Percentiles rank a stretch among this genome's conserved stretches.
These are phyloP conservation scores for Hydropsyche tenuis DNA, from an alignment of 1,140 invertebrate species.

Conservation along the genomic window DNA sequence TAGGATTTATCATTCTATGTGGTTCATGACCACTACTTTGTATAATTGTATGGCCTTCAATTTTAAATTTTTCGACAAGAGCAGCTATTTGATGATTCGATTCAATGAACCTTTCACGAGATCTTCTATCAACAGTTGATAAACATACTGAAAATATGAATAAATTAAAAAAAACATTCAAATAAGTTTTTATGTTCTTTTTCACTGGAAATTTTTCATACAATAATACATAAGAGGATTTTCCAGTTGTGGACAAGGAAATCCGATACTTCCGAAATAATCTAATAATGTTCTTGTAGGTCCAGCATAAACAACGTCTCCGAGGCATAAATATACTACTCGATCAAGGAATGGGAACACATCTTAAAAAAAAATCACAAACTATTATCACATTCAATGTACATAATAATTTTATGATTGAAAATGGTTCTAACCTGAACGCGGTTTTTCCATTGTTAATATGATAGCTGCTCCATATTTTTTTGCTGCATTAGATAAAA, in stretches of 20 bases:
- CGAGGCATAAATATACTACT: conserved; percentile 83
- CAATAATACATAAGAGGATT: conserved; percentile 94
- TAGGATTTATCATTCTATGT: conserved; percentile 59
- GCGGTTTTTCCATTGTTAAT: conserved; percentile 89
- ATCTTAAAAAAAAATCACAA: conserved; percentile 59
- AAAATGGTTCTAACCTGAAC: conserved; percentile 64
- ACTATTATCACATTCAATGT: background rate
- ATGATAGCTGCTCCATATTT: conserved; percentile 88
- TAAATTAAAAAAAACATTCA: background rate
- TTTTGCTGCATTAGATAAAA: conserved; percentile 89
- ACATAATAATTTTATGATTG: background rate
- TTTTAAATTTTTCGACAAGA: conserved; percentile 88
- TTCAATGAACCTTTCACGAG: conserved; percentile 87
- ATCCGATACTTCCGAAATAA: conserved; percentile 90
- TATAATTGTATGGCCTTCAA: conserved; percentile 68
- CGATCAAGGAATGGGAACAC: conserved; percentile 90
- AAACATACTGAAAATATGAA: conserved; percentile 84
- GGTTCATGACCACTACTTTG: conserved; percentile 57
- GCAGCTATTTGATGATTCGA: conserved; percentile 92
- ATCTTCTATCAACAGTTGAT: conserved; percentile 88
- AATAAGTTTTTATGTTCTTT: background rate
- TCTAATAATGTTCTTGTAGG: conserved; percentile 88
- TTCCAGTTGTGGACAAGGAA: conserved; percentile 90
- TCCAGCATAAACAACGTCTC: conserved; percentile 90
- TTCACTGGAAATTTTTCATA: no score